Percentiles rank a stretch among this genome's conserved stretches.
These are phyloP conservation scores for Fukomys damarensis DNA, from an alignment of 2,113 vertebrate genomes.

Conservation along the genomic window DNA sequence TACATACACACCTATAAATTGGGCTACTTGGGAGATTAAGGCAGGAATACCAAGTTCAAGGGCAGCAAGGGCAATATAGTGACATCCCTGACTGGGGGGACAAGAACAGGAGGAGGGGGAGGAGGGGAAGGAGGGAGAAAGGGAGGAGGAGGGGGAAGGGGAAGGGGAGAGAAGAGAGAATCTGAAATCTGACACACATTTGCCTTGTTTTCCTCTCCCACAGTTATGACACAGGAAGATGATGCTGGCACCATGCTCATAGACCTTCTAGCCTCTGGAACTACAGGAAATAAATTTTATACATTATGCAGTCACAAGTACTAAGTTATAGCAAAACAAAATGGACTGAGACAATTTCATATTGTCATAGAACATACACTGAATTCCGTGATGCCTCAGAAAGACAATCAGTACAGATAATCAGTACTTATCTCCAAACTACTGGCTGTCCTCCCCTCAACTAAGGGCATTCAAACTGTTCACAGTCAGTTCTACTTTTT, in stretches of 20 bases:
- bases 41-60: background rate
- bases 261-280: background rate
- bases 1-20: background rate
- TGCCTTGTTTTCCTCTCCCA: background rate
- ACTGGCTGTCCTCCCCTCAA: background rate
- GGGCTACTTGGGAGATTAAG: background rate
- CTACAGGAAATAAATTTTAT: background rate
- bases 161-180: background rate
- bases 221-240: background rate
- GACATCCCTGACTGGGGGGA: background rate
- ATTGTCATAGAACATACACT: background rate
- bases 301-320: background rate
- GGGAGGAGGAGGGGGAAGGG: background rate
- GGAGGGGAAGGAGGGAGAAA: background rate
- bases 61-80: background rate
- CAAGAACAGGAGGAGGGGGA: background rate
- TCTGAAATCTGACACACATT: background rate
- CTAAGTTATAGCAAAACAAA: background rate
- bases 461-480: background rate
- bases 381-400: slow-evolving; percentile 44
- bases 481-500: slow-evolving; percentile 32
- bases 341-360: background rate
- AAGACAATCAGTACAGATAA: slow-evolving; percentile 36
- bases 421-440: slow-evolving; percentile 21
- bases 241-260: background rate